A percentile compares a stretch with the other conserved stretches of the same genome.
phyloP scores from a whole-genome alignment of 2,888 invertebrate genomes.

The Archips crataeganus region DNA sequence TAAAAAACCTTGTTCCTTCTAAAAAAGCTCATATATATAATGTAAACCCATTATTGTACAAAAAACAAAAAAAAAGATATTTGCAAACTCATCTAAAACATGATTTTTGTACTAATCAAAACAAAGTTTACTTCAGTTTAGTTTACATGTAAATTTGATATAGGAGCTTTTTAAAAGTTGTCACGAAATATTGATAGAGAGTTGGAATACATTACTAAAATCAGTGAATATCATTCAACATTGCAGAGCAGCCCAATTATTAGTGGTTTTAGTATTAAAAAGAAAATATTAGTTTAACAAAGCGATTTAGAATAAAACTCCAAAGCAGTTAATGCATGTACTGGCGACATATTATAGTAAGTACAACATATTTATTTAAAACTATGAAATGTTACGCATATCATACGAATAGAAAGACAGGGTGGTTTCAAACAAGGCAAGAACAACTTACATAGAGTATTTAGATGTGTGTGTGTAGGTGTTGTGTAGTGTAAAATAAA shows the following conservation, averaged over 20 bases:
- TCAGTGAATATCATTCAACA: constrained; percentile 7
- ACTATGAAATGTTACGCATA: constrained; percentile 41
- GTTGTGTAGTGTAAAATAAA: constrained; percentile 7
- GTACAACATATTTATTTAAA: constrained; percentile 32
- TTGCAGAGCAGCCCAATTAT: not conserved
- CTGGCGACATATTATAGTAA: constrained; percentile 47
- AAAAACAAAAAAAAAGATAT: no score
- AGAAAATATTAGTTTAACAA: constrained; percentile 4
- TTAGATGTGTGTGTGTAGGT: constrained; percentile 27
- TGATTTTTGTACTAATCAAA: no score
- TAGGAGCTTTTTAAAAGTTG: no score
- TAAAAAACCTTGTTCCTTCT: not conserved
- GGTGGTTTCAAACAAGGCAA: constrained; percentile 63
- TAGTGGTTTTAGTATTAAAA: not conserved
- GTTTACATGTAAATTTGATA: no score
- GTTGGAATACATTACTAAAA: not conserved
- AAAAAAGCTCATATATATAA: no score
- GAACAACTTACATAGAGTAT: constrained; percentile 42
- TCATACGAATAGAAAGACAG: constrained; percentile 57
- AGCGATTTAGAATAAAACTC: constrained; percentile 21
- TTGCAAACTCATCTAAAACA: no score
- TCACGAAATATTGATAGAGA: no score
- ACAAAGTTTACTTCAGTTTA: no score
- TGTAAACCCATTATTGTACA: no score
- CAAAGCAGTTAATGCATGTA: constrained; percentile 33